phyloP scores from a whole-genome alignment of 2,888 invertebrate species.

The Drosophila rellima region DNA sequence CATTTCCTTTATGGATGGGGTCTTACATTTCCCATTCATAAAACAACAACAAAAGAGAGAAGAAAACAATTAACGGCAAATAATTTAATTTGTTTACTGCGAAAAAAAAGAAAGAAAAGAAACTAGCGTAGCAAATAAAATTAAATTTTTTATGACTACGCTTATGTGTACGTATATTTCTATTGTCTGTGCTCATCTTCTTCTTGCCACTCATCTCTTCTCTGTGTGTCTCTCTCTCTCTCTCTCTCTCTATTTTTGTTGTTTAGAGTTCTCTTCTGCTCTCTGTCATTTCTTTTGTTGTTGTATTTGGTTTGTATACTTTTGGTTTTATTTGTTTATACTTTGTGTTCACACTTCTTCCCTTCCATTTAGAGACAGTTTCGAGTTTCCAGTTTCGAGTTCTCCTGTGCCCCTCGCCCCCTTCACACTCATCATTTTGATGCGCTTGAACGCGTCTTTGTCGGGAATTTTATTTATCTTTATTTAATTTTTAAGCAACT shows the following conservation, averaged over 20 bases:
- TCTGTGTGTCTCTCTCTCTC: background rate
- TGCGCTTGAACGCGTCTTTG: conserved; percentile 70
- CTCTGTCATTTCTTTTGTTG: conserved; percentile 13
- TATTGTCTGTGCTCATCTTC: conserved; percentile 42
- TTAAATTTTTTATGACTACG: conserved; percentile 50
- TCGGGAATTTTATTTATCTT: conserved; percentile 75
- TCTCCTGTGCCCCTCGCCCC: background rate
- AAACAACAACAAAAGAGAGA: conserved; percentile 18
- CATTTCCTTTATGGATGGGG: background rate
- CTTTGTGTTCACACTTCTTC: conserved; percentile 48
- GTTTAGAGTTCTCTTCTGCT: background rate
- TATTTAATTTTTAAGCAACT: conserved; percentile 77
- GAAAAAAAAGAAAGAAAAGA: background rate
- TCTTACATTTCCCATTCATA: conserved; percentile 32
- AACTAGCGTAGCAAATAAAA: conserved; percentile 46
- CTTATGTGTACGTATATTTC: conserved; percentile 18
- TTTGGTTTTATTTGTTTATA: conserved; percentile 56
- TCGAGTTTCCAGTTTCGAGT: conserved; percentile 50
- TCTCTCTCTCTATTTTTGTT: background rate
- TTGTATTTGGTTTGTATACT: conserved; percentile 29
- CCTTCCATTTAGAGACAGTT: background rate
- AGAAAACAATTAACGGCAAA: conserved; percentile 69
- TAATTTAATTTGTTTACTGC: conserved; percentile 74
- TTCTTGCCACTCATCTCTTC: background rate
- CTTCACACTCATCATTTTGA: conserved; percentile 43